phyloP scores from a whole-genome alignment of 1,140 invertebrate genomes.

The Nixonia krombeini region DNA sequence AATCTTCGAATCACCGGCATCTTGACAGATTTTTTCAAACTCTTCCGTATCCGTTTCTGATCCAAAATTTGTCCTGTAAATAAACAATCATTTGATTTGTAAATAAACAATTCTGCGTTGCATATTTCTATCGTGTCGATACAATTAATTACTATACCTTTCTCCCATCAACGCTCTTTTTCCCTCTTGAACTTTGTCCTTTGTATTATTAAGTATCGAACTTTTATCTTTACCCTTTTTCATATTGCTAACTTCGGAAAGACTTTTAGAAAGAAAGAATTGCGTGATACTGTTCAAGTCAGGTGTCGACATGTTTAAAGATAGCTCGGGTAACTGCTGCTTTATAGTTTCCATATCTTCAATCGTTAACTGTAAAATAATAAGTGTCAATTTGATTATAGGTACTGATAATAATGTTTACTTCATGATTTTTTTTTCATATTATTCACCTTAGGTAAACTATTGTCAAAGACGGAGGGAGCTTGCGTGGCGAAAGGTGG shows the following conservation, averaged over 20 bases:
- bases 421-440: too few species aligned
- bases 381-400: constrained; percentile 15
- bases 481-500: constrained; percentile 87
- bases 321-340: constrained; percentile 76
- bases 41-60: constrained; percentile 88
- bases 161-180: constrained; percentile 56
- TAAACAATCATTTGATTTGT: too few species aligned
- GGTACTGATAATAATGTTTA: not conserved
- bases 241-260: constrained; percentile 58
- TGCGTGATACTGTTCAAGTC: constrained; percentile 80
- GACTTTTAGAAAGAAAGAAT: constrained; percentile 76
- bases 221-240: constrained; percentile 62
- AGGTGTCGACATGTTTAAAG: constrained; percentile 72
- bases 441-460: constrained; percentile 82
- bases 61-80: constrained; percentile 77
- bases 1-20: constrained; percentile 70
- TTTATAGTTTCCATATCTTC: constrained; percentile 81
- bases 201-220: constrained; percentile 53
- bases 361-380: constrained; percentile 65
- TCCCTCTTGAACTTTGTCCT: constrained; percentile 44
- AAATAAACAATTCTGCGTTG: too few species aligned
- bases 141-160: constrained; percentile 48
- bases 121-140: too few species aligned
- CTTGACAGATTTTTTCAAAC: constrained; percentile 83
- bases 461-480: constrained; percentile 81